phyloP scores from a whole-genome alignment of 2,888 invertebrate genomes.

The Keiferia lycopersicella region DNA sequence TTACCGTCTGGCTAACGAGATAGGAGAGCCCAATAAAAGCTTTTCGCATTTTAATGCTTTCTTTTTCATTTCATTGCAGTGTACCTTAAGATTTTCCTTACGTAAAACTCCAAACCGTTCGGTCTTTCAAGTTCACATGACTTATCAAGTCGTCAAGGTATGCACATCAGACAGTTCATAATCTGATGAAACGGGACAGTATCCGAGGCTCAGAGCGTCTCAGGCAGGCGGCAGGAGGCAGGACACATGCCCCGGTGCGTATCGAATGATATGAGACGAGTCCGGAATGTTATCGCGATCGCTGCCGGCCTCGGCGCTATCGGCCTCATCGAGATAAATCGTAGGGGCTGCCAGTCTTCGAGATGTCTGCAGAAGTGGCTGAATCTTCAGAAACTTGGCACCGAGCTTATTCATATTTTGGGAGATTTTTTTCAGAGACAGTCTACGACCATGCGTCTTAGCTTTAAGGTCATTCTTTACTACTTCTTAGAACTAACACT shows the following conservation, averaged over 20 bases:
- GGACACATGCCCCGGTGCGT: slow-evolving; percentile 54
- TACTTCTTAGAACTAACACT: too few species aligned
- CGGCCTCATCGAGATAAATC: slow-evolving; percentile 34
- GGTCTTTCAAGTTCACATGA: neutral
- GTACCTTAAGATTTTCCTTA: too few species aligned
- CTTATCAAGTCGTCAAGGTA: neutral
- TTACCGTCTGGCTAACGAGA: too few species aligned
- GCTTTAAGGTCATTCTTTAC: too few species aligned
- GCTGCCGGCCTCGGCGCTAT: slow-evolving; percentile 56
- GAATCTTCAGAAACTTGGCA: neutral
- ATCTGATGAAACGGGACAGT: neutral
- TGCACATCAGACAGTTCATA: neutral
- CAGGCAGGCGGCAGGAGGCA: slow-evolving; percentile 30
- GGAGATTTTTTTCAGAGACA: too few species aligned
- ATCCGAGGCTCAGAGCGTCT: neutral
- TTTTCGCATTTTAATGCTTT: neutral
- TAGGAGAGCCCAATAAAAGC: too few species aligned
- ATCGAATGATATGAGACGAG: slow-evolving; percentile 47
- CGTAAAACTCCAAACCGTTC: too few species aligned
- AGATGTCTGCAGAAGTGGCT: neutral
- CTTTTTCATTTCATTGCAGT: neutral
- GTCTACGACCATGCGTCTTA: too few species aligned
- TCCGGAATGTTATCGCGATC: slow-evolving; percentile 56
- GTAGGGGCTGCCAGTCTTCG: neutral
- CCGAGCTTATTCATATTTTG: too few species aligned